Evolutionary conservation across 2,113 vertebrate species (phyloP).

Genomic region (Mormoops blainvillei): DNA sequence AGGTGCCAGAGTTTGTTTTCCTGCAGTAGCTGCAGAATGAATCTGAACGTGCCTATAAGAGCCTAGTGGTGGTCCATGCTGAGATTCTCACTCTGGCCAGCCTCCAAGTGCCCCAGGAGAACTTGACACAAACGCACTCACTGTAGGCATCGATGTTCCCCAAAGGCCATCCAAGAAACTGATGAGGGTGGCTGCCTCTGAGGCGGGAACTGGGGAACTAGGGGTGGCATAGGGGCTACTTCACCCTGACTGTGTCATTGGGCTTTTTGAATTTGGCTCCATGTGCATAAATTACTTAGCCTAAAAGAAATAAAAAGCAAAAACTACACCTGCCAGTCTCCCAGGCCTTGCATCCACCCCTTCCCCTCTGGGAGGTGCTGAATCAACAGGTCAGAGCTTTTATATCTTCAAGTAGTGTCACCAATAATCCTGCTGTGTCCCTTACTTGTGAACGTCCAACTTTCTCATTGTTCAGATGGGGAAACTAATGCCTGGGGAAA

Average conservation of each 20-base stretch:
- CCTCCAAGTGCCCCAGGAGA: not conserved
- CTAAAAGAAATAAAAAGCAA: not conserved
- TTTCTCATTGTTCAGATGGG: not conserved
- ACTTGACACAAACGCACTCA: not conserved
- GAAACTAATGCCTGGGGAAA: not conserved
- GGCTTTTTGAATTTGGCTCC: not conserved
- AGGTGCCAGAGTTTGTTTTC: not conserved
- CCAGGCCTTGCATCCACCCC: not conserved
- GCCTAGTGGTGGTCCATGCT: not conserved
- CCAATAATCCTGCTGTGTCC: too few species aligned
- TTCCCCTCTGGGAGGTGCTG: accelerated
- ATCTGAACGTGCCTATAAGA: not conserved
- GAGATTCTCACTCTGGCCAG: not conserved
- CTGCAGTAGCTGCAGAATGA: not conserved
- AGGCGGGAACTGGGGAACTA: accelerated
- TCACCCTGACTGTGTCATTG: not conserved
- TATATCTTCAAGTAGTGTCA: not conserved
- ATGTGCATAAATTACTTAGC: not conserved
- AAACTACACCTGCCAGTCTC: accelerated
- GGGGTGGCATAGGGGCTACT: not conserved
- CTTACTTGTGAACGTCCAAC: too few species aligned
- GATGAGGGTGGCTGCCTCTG: not conserved
- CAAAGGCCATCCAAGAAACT: not conserved
- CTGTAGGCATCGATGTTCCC: accelerated
- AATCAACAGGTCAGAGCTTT: not conserved